Evolutionary conservation across 2,797 vertebrate genomes (phyloP).

Genomic region (Gymnothorax javanicus): DNA sequence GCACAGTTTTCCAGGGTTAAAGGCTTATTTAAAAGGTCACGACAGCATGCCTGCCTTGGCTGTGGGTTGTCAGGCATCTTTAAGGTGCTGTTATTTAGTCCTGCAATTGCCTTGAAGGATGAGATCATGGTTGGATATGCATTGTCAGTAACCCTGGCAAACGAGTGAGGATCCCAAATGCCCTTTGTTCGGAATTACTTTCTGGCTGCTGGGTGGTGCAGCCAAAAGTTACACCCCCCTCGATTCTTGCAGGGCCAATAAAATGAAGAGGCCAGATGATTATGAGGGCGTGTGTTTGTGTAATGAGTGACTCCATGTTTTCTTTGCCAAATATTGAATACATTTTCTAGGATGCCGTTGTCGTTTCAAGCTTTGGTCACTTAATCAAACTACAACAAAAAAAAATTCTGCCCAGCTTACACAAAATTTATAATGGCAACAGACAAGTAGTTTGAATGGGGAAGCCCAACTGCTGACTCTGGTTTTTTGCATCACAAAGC

Average conservation of each 20-base stretch:
- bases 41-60: not conserved
- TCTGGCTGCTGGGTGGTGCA: not conserved
- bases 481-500: no score
- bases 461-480: no score
- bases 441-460: no score
- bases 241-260: not conserved
- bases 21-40: not conserved
- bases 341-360: not conserved
- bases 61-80: not conserved
- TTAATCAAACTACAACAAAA: not conserved
- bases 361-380: not conserved
- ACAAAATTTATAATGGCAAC: no score
- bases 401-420: not conserved
- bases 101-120: not conserved
- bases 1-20: conserved; percentile 34
- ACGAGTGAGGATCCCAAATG: not conserved
- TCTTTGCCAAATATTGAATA: not conserved
- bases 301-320: not conserved
- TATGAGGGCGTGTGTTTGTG: not conserved
- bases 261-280: not conserved
- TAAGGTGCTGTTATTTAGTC: not conserved
- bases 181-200: not conserved
- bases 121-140: not conserved
- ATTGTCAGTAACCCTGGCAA: not conserved
- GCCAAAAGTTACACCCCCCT: not conserved